Evolutionary conservation across 2,113 vertebrate species (phyloP).

Genomic region (Diglossa brunneiventris): DNA sequence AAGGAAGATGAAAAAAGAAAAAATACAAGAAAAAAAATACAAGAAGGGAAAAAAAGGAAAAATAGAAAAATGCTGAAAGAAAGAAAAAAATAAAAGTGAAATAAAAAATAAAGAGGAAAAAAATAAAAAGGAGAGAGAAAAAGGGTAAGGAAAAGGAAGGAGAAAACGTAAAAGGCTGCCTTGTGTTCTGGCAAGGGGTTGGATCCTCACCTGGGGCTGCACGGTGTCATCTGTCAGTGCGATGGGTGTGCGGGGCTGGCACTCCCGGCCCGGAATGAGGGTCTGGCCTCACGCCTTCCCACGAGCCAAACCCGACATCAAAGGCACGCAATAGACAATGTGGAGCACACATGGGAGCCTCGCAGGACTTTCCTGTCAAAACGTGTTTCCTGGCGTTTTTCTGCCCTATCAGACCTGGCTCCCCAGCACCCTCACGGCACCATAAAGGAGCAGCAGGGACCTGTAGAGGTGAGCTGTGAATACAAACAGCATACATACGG

Average conservation of each 20-base stretch:
- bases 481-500: fast-evolving
- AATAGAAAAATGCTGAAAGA: fast-evolving
- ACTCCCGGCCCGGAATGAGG: background rate
- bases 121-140: background rate
- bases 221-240: fast-evolving
- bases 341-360: constrained; percentile 70
- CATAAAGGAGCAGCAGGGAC: background rate
- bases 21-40: fast-evolving
- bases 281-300: constrained; percentile 33
- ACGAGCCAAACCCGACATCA: constrained; percentile 61
- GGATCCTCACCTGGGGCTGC: background rate
- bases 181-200: fast-evolving
- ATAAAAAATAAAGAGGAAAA: fast-evolving
- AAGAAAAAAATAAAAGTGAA: fast-evolving
- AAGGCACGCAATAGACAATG: constrained; percentile 63
- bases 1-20: too few relatives aligned
- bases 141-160: fast-evolving
- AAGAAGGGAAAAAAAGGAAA: background rate
- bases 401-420: background rate
- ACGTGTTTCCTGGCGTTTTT: constrained; percentile 55
- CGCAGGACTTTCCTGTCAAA: constrained; percentile 54
- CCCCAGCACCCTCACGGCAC: background rate
- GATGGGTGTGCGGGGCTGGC: background rate
- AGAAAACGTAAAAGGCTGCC: fast-evolving
- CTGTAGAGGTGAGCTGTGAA: background rate